phyloP scores from a whole-genome alignment of 2,888 invertebrate genomes.

The Tetragonula carbonaria region DNA sequence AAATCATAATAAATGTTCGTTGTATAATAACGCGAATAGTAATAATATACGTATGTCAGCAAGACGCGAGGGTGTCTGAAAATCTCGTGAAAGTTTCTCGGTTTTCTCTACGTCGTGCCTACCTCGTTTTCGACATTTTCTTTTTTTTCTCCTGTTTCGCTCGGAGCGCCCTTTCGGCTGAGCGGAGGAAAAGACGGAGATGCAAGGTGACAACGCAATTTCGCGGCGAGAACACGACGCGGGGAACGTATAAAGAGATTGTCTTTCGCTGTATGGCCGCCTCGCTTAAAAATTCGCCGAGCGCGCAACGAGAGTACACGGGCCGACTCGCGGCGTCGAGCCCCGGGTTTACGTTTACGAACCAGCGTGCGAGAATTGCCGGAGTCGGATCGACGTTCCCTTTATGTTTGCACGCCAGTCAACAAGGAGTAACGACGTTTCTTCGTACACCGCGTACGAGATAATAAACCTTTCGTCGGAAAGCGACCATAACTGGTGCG shows the following conservation, averaged over 20 bases:
- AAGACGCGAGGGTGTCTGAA: slow-evolving; percentile 27
- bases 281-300: slow-evolving; percentile 76
- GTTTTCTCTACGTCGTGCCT: slow-evolving; percentile 33
- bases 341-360: slow-evolving; percentile 35
- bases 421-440: slow-evolving; percentile 22
- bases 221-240: slow-evolving; percentile 61
- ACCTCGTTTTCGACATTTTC: slow-evolving; percentile 6
- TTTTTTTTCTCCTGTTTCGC: neutral
- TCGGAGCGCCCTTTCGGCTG: neutral
- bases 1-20: neutral
- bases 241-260: slow-evolving; percentile 75
- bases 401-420: slow-evolving; percentile 14
- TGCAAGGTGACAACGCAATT: slow-evolving; percentile 70
- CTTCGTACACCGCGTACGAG: slow-evolving; percentile 34
- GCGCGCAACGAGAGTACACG: slow-evolving; percentile 43
- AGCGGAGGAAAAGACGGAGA: slow-evolving; percentile 22
- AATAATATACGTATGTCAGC: slow-evolving; percentile 14
- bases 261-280: slow-evolving; percentile 67
- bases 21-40: neutral
- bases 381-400: slow-evolving; percentile 31
- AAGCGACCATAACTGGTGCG: slow-evolving; percentile 43
- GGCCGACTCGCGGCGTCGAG: neutral
- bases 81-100: slow-evolving; percentile 49
- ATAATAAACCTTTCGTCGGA: slow-evolving; percentile 49
- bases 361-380: slow-evolving; percentile 26